A percentile compares a stretch with the other conserved stretches of the same genome.
These are phyloP conservation scores for Heliconius cydno DNA, from an alignment of 2,888 invertebrate species.

Conservation along the genomic window DNA sequence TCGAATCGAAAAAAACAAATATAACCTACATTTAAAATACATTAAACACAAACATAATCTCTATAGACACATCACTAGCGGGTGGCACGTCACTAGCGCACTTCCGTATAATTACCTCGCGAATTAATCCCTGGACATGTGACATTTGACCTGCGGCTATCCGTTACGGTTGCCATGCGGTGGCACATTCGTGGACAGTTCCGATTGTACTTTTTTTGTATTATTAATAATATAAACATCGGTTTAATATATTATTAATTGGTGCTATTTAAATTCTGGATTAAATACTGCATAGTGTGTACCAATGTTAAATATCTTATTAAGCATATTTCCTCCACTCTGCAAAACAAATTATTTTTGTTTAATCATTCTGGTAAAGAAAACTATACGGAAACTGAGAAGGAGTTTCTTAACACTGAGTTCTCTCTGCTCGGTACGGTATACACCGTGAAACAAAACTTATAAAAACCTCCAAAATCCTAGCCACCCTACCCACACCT, in stretches of 20 bases:
- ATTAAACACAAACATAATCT: background rate
- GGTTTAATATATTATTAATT: background rate
- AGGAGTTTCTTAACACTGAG: too few relatives aligned
- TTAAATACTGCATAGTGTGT: background rate
- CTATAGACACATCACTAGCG: conserved; percentile 2
- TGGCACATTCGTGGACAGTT: background rate
- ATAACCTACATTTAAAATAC: background rate
- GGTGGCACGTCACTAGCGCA: conserved; percentile 42
- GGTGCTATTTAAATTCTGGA: background rate
- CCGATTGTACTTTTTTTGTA: background rate
- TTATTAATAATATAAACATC: too few relatives aligned
- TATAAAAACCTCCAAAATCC: background rate
- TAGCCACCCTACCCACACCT: conserved; percentile 49
- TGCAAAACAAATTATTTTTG: too few relatives aligned
- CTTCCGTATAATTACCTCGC: conserved; percentile 66
- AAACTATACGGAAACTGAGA: too few relatives aligned
- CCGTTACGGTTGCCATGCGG: conserved; percentile 26
- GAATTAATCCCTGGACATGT: conserved; percentile 73
- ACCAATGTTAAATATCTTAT: background rate
- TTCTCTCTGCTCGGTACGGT: too few relatives aligned
- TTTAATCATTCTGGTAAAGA: too few relatives aligned
- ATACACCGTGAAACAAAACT: too few relatives aligned
- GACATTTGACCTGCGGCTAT: conserved; percentile 67
- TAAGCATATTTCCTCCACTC: too few relatives aligned
- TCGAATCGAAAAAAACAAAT: too few relatives aligned